A percentile compares a stretch with the other conserved stretches of the same genome.
These are phyloP conservation scores for Heterodera carotae DNA, from an alignment of 1,140 invertebrate species.

Conservation along the genomic window DNA sequence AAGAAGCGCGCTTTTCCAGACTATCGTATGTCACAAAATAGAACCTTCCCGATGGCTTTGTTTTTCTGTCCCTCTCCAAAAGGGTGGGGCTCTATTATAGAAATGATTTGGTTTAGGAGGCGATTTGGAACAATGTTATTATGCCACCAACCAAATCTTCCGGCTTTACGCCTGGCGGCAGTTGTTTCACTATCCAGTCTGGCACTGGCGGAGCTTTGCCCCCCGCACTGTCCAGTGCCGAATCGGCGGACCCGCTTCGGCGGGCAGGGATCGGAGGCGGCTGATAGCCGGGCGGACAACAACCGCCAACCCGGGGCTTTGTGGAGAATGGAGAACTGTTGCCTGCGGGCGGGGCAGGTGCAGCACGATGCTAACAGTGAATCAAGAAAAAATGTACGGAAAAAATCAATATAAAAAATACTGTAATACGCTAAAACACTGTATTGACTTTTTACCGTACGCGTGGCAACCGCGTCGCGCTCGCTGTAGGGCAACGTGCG, in stretches of 20 bases:
- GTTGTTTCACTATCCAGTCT: conserved; percentile 31
- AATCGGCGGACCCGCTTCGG: conserved; percentile 12
- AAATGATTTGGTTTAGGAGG: too few relatives aligned
- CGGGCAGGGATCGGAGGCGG: conserved; percentile 18
- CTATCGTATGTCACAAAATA: too few relatives aligned
- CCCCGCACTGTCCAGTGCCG: background rate
- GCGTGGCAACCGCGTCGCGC: background rate
- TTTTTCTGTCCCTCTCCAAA: too few relatives aligned
- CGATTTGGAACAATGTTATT: too few relatives aligned
- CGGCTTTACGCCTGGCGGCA: conserved; percentile 40
- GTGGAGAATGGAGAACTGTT: conserved; percentile 15
- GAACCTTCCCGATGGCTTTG: too few relatives aligned
- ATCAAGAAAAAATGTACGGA: background rate
- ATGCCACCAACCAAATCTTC: conserved; percentile 37
- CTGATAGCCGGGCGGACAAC: background rate
- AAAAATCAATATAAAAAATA: background rate
- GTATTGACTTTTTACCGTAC: conserved; percentile 2
- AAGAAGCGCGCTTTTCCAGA: background rate
- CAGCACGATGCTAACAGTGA: background rate
- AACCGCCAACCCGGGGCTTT: background rate
- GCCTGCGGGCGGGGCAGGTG: background rate
- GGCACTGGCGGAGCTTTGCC: conserved; percentile 32
- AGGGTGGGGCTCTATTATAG: too few relatives aligned
- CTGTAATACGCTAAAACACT: background rate
- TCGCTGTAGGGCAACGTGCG: conserved; percentile 10